A percentile compares a stretch with the other conserved stretches of the same genome.
phyloP scores from a whole-genome alignment of 2,888 invertebrate species.

The Nymphalis urticae region DNA sequence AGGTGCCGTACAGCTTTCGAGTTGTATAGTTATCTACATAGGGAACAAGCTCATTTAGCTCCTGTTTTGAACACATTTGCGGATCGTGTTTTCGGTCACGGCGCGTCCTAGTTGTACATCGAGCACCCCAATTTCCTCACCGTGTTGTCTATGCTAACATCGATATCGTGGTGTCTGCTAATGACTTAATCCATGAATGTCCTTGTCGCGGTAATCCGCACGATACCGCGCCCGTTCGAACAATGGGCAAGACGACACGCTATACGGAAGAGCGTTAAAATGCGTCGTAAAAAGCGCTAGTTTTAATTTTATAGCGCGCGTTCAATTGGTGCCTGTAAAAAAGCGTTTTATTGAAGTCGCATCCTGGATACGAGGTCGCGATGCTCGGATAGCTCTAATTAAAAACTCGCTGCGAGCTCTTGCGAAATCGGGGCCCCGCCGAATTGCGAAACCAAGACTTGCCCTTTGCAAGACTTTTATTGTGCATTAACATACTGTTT shows the following conservation, averaged over 20 bases:
- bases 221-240: constrained; percentile 50
- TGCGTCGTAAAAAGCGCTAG: constrained; percentile 75
- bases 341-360: constrained; percentile 76
- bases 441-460: constrained; percentile 57
- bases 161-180: constrained; percentile 55
- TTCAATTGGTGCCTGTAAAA: constrained; percentile 80
- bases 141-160: constrained; percentile 59
- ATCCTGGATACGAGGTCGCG: constrained; percentile 77
- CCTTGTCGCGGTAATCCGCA: constrained; percentile 64
- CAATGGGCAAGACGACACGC: constrained; percentile 64
- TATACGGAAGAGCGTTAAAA: constrained; percentile 75
- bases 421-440: constrained; percentile 63
- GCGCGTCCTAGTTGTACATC: constrained; percentile 58
- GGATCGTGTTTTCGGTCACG: constrained; percentile 59
- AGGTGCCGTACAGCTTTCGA: constrained; percentile 78
- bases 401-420: constrained; percentile 68
- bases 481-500: constrained; percentile 34
- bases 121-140: constrained; percentile 64
- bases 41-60: constrained; percentile 66
- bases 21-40: constrained; percentile 60
- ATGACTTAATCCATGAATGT: constrained; percentile 68
- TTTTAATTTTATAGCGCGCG: constrained; percentile 75
- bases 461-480: constrained; percentile 55
- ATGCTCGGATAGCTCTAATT: constrained; percentile 74
- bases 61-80: constrained; percentile 56